Conservation (phyloP, 2,113 vertebrate species). For the Phoxinus phoxinus region DNA sequence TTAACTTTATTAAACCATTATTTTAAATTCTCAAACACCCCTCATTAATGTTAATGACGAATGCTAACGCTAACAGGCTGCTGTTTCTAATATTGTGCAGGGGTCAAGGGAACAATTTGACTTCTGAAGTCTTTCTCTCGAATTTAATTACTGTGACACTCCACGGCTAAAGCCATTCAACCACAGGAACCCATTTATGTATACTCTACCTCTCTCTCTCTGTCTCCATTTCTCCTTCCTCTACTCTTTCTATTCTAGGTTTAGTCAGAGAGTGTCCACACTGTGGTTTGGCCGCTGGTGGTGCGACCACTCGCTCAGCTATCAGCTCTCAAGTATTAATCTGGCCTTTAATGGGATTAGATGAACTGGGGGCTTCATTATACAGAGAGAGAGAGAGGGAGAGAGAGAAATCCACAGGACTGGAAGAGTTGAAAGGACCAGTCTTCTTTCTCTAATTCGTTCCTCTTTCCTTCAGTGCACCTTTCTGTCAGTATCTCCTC, state of each 20-base stretch:
- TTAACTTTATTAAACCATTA: conserved; percentile 54
- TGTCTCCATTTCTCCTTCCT: conserved; percentile 22
- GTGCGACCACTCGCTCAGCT: conserved; percentile 69
- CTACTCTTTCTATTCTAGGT: conserved; percentile 45
- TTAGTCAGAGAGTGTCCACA: conserved; percentile 9
- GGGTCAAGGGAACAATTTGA: conserved; percentile 43
- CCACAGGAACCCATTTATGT: conserved; percentile 32
- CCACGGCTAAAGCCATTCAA: conserved; percentile 57
- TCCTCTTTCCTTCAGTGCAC: conserved; percentile 46
- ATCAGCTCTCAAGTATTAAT: conserved; percentile 75
- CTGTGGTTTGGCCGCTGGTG: conserved; percentile 5
- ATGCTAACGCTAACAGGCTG: conserved; percentile 34
- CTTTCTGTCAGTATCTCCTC: conserved; percentile 43
- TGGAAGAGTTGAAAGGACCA: conserved; percentile 59
- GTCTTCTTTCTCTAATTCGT: conserved; percentile 32
- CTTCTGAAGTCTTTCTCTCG: conserved; percentile 43
- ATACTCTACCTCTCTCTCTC: conserved; percentile 3
- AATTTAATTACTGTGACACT: conserved; percentile 65
- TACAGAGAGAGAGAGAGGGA: neutral
- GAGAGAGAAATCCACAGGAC: conserved; percentile 68
- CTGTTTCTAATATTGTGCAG: neutral
- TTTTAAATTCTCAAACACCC: conserved; percentile 50
- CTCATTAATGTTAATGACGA: conserved; percentile 52
- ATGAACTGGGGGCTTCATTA: conserved; percentile 75
- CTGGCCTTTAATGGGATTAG: conserved; percentile 79